These are phyloP conservation scores for Vireo altiloquus DNA, from an alignment of 2,113 vertebrate species.

Conservation along the genomic window DNA sequence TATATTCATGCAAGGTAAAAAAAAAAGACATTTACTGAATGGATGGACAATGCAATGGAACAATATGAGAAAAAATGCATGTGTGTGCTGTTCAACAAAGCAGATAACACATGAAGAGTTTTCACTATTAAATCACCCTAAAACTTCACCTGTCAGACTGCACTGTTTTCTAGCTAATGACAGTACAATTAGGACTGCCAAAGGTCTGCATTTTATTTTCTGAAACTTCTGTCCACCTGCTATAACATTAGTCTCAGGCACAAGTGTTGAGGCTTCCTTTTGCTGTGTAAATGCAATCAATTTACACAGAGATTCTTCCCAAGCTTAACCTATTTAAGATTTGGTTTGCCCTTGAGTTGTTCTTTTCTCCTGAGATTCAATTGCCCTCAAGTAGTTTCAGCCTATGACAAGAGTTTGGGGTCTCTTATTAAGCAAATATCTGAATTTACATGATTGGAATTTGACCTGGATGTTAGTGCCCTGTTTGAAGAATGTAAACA, in stretches of 20 bases:
- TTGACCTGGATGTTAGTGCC: background rate
- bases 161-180: background rate
- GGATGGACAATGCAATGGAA: conserved; percentile 67
- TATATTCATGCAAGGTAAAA: conserved; percentile 44
- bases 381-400: background rate
- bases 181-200: background rate
- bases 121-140: background rate
- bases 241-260: background rate
- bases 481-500: background rate
- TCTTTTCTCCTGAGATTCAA: background rate
- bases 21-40: conserved; percentile 60
- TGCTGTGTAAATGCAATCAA: background rate
- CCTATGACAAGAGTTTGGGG: background rate
- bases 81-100: conserved; percentile 48
- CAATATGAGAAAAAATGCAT: conserved; percentile 52
- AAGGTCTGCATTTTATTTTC: background rate
- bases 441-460: background rate
- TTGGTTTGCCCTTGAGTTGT: background rate
- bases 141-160: background rate
- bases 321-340: background rate
- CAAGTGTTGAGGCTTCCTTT: background rate
- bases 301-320: background rate
- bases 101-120: conserved; percentile 38
- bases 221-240: background rate
- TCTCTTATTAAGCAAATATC: background rate